These are phyloP conservation scores for Drosophila oshimai DNA, from an alignment of 1,140 invertebrate genomes.

Conservation along the genomic window DNA sequence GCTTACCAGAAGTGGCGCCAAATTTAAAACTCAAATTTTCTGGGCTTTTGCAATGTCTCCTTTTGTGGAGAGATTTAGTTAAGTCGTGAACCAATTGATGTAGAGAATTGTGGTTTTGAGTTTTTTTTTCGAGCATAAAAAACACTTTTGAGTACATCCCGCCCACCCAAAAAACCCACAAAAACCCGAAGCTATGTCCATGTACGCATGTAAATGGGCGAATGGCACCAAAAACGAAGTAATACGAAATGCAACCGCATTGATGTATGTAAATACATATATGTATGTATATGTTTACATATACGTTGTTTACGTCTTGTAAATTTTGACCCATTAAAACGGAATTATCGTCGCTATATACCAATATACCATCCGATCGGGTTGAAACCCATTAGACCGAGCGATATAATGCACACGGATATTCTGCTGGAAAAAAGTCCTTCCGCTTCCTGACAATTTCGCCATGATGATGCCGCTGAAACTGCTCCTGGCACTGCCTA, in stretches of 20 bases:
- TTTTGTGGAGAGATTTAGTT: not conserved
- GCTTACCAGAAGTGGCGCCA: not conserved
- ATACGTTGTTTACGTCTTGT: not conserved
- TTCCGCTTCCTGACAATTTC: not conserved
- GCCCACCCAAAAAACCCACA: not conserved
- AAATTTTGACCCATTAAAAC: conserved; percentile 6
- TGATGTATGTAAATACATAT: too few species aligned
- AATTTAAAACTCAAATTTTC: not conserved
- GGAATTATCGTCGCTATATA: not conserved
- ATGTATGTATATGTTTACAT: not conserved
- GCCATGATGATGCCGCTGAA: not conserved
- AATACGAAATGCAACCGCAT: not conserved
- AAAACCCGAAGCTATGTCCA: not conserved
- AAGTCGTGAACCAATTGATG: not conserved
- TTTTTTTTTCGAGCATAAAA: not conserved
- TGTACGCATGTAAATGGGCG: not conserved
- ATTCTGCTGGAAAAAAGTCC: not conserved
- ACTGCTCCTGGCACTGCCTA: not conserved
- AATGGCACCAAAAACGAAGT: not conserved
- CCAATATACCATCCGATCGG: not conserved
- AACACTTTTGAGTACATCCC: not conserved
- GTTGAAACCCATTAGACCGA: not conserved
- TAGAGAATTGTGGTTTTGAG: not conserved
- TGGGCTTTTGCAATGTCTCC: not conserved
- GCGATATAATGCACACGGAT: not conserved